Evolutionary conservation across 2,113 vertebrate species (phyloP), one percentile per base, ranked within the genome.

Genomic region (Balaeniceps rex): DNA sequence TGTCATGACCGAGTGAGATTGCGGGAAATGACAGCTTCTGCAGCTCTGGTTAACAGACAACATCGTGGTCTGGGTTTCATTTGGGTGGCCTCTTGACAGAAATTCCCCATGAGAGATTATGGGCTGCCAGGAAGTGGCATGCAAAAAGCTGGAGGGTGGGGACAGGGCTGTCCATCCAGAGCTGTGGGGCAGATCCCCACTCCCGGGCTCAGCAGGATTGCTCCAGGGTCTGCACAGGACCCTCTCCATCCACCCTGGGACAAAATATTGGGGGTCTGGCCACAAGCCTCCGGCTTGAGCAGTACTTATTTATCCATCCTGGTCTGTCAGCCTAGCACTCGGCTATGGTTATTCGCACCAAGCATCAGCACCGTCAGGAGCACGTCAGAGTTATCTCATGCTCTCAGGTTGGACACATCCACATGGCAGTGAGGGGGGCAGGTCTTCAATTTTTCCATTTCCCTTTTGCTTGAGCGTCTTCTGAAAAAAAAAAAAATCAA

Each of bases 261-360:
- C n/a, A 54, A 38, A 71, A 88, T 29, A 55, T 5, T 1, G 1
- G 12, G 25, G 29, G 10, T 75, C 31, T 72, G 29, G 6, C 29
- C 60, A 55, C 11, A 55, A 49, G 38, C 7, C 17, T 81, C 34
- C 4, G 10, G 13, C 22, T 54, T 10, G 6, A 3, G 46, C 60
- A 69, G 31, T 38, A 28, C 9, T 64, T 87, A 11, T 25, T 64
- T 38, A 46, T 47, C n/a, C 46, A 19, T 42, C 16, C 11, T 2
- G 2, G 34, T 15, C 54, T 80, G 51, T 34, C 10, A 7, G 31
- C 63, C 63, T 52, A 14, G 47, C 8, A 8, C 61, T n/a, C 0
- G 0, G 23, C 65, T 75, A 10, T 22, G 52, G 26, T 6, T 58
- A 11, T 16, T 33, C 2, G 5, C 46, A 12, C 5, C 0, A 4